Base-by-base conservation (phyloP, 2,888 invertebrate genomes). In the Ferdinandea cuprea region DNA sequence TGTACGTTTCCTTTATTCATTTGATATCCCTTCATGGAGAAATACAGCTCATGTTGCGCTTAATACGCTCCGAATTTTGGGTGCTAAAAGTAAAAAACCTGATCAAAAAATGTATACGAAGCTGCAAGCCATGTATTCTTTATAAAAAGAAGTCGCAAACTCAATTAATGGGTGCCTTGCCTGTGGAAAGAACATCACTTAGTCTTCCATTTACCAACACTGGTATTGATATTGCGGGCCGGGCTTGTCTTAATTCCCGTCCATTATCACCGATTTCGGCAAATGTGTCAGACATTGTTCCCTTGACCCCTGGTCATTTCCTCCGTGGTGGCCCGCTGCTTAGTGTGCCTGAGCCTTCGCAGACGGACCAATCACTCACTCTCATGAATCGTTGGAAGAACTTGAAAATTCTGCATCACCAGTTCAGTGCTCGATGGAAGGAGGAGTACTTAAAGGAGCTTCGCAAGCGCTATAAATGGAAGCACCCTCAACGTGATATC, bases 171-270 rank as follows among this genome's bases (percentile, higher is more conserved):
- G 42, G 8, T 9, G 17, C 19, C 8, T 3, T 42, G 8, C 19
- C 44, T 9, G 1, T 19, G 2, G 44, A 44, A 44, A 7, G 44
- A 9, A 44, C 44, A 9, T 17, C 44, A 1, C 0, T 44, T 2
- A 3, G 4, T 3, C 7, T 9, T 6, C 9, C 44, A 0, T 44
- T 44, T 4, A 44, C 44, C 4, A 9, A 1, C 5, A n/a, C n/a
- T n/a, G 46, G 46, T n/a, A 21, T 46, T 2, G 46, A 46, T 2
- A 21, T 25, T 46, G 46, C 46, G n/a, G 46, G 46, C 6, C 46
- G 21, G n/a, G 37, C 13, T n/a, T 37, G 37, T 5, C 37, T 37
- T n/a, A 37, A 37, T 37, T 37, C 37, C 4, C 11, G 37, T 1
- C 37, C 37, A 0, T n/a, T 37, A 2, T 37, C 37, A 5, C 37